Conservation (phyloP, 2,888 invertebrate species). For the Harmothoe impar region DNA sequence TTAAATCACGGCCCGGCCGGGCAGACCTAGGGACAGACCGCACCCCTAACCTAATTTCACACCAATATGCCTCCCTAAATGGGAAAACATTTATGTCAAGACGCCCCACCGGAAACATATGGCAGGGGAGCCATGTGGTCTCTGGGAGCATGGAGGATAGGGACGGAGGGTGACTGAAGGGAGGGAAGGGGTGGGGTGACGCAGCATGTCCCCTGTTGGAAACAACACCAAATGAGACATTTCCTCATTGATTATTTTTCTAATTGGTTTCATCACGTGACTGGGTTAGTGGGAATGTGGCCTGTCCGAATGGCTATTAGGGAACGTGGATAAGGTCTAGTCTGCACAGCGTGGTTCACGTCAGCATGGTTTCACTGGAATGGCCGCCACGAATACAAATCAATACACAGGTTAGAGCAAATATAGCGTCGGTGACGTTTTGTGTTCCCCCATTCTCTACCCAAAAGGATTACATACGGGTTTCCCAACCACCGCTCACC, state of each 20-base stretch:
- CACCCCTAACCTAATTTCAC: constrained; percentile 6
- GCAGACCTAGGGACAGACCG: not conserved
- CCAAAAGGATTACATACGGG: not conserved
- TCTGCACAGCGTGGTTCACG: not conserved
- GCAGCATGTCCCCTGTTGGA: not conserved
- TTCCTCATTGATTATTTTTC: constrained; percentile 28
- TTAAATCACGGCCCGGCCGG: not conserved
- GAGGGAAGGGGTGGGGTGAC: not conserved
- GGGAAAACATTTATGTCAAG: constrained; percentile 17
- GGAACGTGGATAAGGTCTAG: not conserved
- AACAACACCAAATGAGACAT: constrained; percentile 6
- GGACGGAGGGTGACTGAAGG: not conserved
- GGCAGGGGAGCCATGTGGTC: not conserved
- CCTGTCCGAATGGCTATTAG: not conserved
- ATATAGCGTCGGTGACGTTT: not conserved
- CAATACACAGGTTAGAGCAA: constrained; percentile 28
- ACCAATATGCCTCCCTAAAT: constrained; percentile 18
- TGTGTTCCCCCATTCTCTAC: not conserved
- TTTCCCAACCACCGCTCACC: not conserved
- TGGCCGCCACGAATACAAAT: not conserved
- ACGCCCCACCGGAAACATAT: not conserved
- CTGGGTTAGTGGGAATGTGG: constrained; percentile 8
- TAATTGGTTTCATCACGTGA: constrained; percentile 37
- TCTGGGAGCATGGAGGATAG: not conserved
- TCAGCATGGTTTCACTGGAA: not conserved